Conservation (phyloP, 2,113 vertebrate genomes). For the Hippolais icterina region DNA sequence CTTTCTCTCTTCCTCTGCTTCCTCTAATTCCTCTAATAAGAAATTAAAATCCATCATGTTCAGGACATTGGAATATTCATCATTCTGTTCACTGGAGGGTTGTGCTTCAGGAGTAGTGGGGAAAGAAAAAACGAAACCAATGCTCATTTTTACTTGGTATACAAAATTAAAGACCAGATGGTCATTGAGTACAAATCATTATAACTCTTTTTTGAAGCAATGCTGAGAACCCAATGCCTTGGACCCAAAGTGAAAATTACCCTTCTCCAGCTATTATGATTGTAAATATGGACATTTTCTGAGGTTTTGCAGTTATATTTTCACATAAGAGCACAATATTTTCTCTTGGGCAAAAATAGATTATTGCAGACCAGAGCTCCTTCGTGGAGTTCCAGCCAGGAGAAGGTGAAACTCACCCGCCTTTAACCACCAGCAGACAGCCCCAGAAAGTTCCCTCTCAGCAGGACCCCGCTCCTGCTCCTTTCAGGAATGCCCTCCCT, state of each 20-base stretch:
- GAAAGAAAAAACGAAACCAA: neutral
- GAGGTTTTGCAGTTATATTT: neutral
- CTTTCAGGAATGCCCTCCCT: neutral
- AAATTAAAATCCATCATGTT: constrained; percentile 55
- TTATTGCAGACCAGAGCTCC: neutral
- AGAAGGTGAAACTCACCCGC: neutral
- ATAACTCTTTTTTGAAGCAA: neutral
- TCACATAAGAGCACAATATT: neutral
- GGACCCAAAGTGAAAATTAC: neutral
- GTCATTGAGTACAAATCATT: neutral
- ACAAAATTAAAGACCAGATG: neutral
- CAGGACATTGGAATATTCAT: constrained; percentile 36
- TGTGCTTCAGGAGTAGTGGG: neutral
- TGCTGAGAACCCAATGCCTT: neutral
- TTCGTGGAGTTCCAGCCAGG: neutral
- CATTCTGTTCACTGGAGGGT: constrained; percentile 1
- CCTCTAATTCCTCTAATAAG: constrained; percentile 44
- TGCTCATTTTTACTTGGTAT: neutral
- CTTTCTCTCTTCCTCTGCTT: constrained; percentile 34
- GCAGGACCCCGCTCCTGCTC: neutral
- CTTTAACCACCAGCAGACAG: neutral
- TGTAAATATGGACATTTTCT: neutral
- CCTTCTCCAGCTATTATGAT: neutral
- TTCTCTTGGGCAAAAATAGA: neutral
- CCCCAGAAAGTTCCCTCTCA: neutral